These are phyloP conservation scores for Andrena bucephala DNA, from an alignment of 2,888 invertebrate species.

Conservation along the genomic window DNA sequence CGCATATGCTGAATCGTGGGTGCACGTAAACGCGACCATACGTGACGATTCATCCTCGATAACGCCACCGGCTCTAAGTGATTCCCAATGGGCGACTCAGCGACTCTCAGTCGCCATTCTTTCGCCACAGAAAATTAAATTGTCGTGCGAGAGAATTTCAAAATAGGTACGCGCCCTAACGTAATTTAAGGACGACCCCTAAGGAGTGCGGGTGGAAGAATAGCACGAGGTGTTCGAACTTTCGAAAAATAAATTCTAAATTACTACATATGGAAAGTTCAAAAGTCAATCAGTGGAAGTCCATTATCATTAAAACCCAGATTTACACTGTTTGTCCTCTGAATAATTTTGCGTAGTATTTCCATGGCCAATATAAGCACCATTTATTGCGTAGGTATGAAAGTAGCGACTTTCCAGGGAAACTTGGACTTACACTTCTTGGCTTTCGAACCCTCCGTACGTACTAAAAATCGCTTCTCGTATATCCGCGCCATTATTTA, in stretches of 20 bases:
- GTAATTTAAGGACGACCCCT: background rate
- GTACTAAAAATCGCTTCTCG: background rate
- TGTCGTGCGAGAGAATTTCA: too few relatives aligned
- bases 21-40: constrained; percentile 39
- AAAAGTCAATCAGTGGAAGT: too few relatives aligned
- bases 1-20: constrained; percentile 8
- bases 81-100: constrained; percentile 33
- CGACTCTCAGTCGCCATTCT: constrained; percentile 9
- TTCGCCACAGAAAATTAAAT: background rate
- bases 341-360: too few relatives aligned
- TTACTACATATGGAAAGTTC: too few relatives aligned
- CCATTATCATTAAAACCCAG: too few relatives aligned
- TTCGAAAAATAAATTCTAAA: too few relatives aligned
- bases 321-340: too few relatives aligned
- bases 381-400: too few relatives aligned
- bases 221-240: too few relatives aligned
- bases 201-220: too few relatives aligned
- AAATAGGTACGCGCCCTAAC: background rate
- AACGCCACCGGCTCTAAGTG: constrained; percentile 31
- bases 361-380: too few relatives aligned
- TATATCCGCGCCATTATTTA: constrained; percentile 6
- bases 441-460: background rate
- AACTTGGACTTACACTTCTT: background rate
- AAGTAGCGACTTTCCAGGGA: background rate
- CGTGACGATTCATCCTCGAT: constrained; percentile 30